Evolutionary conservation across 2,113 vertebrate species (phyloP), one percentile per base, ranked within the genome.

Genomic region (Muntiacus muntjak): DNA sequence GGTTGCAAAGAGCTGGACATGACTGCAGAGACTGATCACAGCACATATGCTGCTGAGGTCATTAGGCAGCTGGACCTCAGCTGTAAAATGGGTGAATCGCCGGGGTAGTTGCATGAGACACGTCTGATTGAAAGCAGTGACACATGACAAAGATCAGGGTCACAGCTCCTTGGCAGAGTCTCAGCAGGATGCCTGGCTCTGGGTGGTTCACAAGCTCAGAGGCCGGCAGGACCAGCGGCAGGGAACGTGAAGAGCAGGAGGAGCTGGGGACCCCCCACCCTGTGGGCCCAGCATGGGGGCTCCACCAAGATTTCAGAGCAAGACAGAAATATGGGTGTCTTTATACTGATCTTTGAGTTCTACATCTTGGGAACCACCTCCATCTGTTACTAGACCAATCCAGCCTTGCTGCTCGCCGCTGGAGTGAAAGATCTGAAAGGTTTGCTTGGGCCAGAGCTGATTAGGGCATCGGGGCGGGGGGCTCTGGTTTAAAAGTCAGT

Each of bases 11-110:
- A 43, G 36, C 23, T 7, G 36, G 36, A 14, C 36, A 14, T 0
- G 5, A 23, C 36, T 13, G 67, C 6, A 40, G 21, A 9, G 5
- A 23, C 36, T 6, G 23, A 43, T 6, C 71, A 13, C 5, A 6
- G 71, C 11, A 2, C 1, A 0, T 2, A 13, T 0, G 11, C 71
- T 7, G 21, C 21, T 7, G 36, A 43, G 36, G 36, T 1, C 21
- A 0, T 3, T 4, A 14, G 33, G 64, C 52, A 21, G n/a, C 76
- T 15, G 62, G 62, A 2, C 62, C 82, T 91, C 86, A 71, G 60
- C 58, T 21, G 45, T 1, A 33, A 50, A 19, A 43, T 15, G 13
- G 15, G 23, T 9, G 40, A 17, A 12, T 2, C 10, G 6, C 67
- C 1, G 7, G 33, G 21, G 30, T 1, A 0, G 50, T 5, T 55